phyloP scores from a whole-genome alignment of 1,140 invertebrate species.

The Trichonephila clavata region DNA sequence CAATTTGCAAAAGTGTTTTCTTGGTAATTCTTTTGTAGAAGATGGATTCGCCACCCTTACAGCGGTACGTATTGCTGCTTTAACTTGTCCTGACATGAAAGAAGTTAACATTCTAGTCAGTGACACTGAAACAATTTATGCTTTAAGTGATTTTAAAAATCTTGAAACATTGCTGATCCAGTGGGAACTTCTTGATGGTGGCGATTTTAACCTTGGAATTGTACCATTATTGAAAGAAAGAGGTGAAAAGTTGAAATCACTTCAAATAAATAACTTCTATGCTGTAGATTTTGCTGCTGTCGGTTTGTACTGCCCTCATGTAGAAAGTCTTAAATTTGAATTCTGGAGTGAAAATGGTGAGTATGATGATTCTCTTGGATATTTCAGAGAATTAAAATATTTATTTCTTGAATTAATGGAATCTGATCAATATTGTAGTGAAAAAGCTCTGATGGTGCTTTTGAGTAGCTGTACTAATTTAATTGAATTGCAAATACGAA shows the following conservation, averaged over 20 bases:
- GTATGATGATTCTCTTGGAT: background rate
- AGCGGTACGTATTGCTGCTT: conserved; percentile 47
- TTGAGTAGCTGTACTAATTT: conserved; percentile 33
- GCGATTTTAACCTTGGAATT: conserved; percentile 57
- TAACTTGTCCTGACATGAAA: conserved; percentile 55
- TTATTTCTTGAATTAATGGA: conserved; percentile 49
- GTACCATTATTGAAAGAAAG: conserved; percentile 26
- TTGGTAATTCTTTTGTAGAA: conserved; percentile 26
- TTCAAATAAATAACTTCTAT: conserved; percentile 52
- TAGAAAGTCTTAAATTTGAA: conserved; percentile 60
- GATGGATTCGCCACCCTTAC: background rate
- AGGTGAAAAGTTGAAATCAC: conserved; percentile 46
- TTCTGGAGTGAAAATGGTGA: conserved; percentile 8
- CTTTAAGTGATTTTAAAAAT: conserved; percentile 60
- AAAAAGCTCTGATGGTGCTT: conserved; percentile 14
- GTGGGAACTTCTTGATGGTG: conserved; percentile 58
- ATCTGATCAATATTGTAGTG: background rate
- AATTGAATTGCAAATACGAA: background rate
- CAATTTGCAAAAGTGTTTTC: conserved; percentile 37
- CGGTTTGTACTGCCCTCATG: background rate
- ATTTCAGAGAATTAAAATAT: conserved; percentile 6
- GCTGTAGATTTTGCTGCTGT: conserved; percentile 51
- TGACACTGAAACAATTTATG: conserved; percentile 58
- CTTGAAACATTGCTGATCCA: conserved; percentile 54
- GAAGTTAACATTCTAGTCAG: conserved; percentile 47